These are phyloP conservation scores for Achroia grisella DNA, from an alignment of 1,140 invertebrate genomes.

Conservation along the genomic window DNA sequence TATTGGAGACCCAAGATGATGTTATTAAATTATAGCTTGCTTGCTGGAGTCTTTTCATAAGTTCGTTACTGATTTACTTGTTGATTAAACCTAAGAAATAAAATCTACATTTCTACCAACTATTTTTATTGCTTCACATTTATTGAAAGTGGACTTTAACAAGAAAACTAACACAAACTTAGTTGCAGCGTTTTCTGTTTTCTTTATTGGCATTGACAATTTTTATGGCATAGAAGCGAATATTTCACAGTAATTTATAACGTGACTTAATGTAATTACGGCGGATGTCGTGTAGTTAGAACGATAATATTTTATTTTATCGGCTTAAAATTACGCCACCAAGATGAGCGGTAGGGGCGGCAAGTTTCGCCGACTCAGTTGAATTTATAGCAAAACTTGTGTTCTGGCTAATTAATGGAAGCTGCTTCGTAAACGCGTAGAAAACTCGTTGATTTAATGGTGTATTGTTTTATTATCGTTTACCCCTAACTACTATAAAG, in stretches of 20 bases:
- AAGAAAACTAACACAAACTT: no score
- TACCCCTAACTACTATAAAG: slow-evolving; percentile 6
- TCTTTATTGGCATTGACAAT: no score
- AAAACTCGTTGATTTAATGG: slow-evolving; percentile 42
- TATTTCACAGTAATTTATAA: slow-evolving; percentile 60
- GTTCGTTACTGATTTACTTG: no score
- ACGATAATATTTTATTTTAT: slow-evolving; percentile 70
- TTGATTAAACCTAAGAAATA: no score
- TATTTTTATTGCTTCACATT: no score
- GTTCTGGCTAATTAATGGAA: slow-evolving; percentile 66
- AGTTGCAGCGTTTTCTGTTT: no score
- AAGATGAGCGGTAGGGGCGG: slow-evolving; percentile 47
- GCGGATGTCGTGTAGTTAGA: slow-evolving; percentile 46
- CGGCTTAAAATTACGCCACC: slow-evolving; percentile 59
- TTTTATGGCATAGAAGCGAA: slow-evolving; percentile 21
- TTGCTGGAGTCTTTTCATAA: no score
- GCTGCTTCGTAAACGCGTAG: slow-evolving; percentile 43
- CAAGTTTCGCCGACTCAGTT: slow-evolving; percentile 50
- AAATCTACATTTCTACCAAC: no score
- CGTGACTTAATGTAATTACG: slow-evolving; percentile 63
- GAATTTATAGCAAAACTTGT: slow-evolving; percentile 69
- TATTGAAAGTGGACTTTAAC: no score
- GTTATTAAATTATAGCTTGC: no score
- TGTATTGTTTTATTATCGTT: slow-evolving; percentile 43
- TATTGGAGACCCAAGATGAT: no score